These are phyloP conservation scores for Sceloporus undulatus DNA, from an alignment of 2,113 vertebrate genomes.

Conservation along the genomic window DNA sequence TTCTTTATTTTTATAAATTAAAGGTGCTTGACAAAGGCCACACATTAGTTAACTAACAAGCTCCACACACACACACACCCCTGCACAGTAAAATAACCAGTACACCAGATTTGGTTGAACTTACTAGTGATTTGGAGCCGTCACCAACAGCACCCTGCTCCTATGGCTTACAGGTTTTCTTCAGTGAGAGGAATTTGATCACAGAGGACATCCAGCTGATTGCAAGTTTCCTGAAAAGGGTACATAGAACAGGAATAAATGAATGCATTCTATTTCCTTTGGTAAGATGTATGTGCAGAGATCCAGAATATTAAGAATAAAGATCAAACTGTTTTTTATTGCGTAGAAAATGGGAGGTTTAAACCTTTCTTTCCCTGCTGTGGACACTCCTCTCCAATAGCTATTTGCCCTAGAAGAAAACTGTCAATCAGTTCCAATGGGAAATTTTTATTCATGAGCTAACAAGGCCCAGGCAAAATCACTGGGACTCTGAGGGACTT, in stretches of 20 bases:
- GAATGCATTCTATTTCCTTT: neutral
- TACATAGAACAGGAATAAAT: neutral
- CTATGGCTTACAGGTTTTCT: neutral
- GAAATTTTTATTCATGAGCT: neutral
- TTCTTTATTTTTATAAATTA: neutral
- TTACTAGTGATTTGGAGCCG: neutral
- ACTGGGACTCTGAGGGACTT: no score
- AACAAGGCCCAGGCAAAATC: neutral
- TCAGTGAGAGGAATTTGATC: neutral
- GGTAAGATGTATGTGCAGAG: no score
- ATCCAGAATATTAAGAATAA: neutral
- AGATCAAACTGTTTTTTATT: neutral
- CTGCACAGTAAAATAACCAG: neutral
- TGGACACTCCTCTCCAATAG: neutral
- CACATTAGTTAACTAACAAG: no score
- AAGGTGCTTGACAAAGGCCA: neutral
- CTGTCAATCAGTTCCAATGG: neutral
- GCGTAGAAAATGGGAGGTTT: neutral
- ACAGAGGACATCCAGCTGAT: neutral
- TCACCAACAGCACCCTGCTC: fast-evolving
- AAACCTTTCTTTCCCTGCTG: neutral
- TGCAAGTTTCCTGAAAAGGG: neutral
- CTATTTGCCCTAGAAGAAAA: neutral
- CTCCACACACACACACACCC: neutral
- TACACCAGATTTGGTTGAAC: neutral